Percentiles rank a stretch among this genome's conserved stretches.
phyloP scores from a whole-genome alignment of 2,113 vertebrate genomes.

The Notechis scutatus region DNA sequence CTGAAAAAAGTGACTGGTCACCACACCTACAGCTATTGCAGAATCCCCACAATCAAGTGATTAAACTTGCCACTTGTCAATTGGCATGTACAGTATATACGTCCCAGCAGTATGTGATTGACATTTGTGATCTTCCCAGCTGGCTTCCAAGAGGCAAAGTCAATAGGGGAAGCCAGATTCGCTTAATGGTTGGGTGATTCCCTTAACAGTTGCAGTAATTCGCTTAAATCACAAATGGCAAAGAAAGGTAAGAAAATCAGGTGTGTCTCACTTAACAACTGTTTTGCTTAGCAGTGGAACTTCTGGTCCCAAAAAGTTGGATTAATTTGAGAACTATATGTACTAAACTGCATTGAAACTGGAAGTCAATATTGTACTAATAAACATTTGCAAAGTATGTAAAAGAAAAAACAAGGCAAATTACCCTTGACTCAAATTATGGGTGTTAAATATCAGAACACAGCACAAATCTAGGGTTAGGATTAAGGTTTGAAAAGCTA shows the following conservation, averaged over 20 bases:
- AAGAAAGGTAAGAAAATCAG: neutral
- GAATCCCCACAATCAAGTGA: neutral
- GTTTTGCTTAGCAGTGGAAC: neutral
- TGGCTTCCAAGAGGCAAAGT: too few relatives aligned
- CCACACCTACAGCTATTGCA: neutral
- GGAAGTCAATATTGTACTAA: neutral
- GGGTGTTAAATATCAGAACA: neutral
- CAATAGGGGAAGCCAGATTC: neutral
- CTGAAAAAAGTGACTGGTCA: neutral
- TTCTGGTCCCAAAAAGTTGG: neutral
- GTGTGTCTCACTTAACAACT: neutral
- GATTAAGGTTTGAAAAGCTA: neutral
- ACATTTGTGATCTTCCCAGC: neutral
- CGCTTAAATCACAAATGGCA: neutral
- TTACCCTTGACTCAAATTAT: neutral
- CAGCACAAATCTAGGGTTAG: neutral
- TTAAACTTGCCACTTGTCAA: neutral
- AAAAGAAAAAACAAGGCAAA: neutral
- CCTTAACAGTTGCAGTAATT: neutral
- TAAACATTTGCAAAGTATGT: neutral
- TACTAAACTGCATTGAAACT: neutral
- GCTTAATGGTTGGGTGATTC: neutral
- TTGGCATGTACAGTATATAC: neutral
- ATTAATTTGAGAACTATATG: neutral
- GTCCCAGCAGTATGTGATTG: neutral